Evolutionary conservation across 2,797 vertebrate genomes (phyloP), one percentile per base, ranked within the genome.

Genomic region (Poliocrania exsul): DNA sequence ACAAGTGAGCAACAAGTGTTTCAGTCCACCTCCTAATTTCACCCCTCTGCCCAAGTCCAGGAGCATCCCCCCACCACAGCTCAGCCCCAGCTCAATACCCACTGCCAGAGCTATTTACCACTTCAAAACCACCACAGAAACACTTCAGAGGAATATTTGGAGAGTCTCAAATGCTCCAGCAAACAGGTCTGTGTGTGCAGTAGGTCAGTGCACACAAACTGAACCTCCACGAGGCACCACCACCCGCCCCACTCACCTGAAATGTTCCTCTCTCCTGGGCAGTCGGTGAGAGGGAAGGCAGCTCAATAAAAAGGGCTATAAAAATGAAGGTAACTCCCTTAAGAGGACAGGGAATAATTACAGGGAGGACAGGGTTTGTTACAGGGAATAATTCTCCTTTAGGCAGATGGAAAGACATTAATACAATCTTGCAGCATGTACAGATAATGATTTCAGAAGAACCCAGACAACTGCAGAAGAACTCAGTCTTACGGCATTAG

Each of bases 401-500:
- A 47, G 54, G 49, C 10, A 46, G 8, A 21, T 16, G 0, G 37
- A 67, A 86, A 84, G 3, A 5, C 7, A 21, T 12, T 17, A 78
- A 50, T 5, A 37, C 26, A 47, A 28, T 23, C 37, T 47, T 14
- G 8, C 17, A 54, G 25, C 15, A 37, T 0, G 0, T 6, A 3
- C 13, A 50, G 5, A 28, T 42, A 24, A 38, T 3, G 1, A 53
- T 60, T 49, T 56, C 38, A 86, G 75, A 50, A 72, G 9, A 69
- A 82, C 4, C 5, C 15, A 37, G 14, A 35, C 7, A n/a, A 47
- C 47, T 58, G 50, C 44, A 86, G 77, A 40, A 73, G 16, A 70
- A 81, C 4, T 5, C 11, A n/a, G 17, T 31, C 8, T 60, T 70
- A 28, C 61, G 26, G 10, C 9, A 62, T 26, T 42, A 37, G 6